Evolutionary conservation across 2,113 vertebrate species (phyloP).

Genomic region (Lepisosteus osseus): DNA sequence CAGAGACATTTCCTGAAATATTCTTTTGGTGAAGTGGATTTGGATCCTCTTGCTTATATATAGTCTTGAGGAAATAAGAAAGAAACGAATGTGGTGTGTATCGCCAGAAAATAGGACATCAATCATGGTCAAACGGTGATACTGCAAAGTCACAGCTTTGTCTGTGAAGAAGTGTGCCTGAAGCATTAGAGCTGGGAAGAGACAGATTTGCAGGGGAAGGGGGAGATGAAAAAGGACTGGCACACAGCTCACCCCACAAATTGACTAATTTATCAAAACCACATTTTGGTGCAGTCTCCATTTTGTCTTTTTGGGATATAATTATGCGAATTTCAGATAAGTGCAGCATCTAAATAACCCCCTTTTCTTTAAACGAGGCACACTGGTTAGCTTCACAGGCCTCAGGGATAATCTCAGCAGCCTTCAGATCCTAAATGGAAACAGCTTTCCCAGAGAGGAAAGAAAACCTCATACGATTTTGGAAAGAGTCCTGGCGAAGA

Average conservation of each 20-base stretch:
- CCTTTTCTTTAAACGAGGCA: background rate
- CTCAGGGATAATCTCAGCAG: conserved; percentile 3
- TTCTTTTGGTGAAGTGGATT: too few relatives aligned
- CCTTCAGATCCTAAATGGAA: conserved; percentile 13
- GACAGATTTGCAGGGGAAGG: background rate
- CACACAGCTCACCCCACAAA: conserved; percentile 9
- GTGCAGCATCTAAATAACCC: conserved; percentile 13
- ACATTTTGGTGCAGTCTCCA: background rate
- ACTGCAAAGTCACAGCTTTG: too few relatives aligned
- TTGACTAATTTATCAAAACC: conserved; percentile 1
- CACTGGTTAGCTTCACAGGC: conserved; percentile 2
- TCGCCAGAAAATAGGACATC: too few relatives aligned
- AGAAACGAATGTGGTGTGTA: too few relatives aligned
- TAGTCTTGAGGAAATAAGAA: too few relatives aligned
- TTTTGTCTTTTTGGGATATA: conserved; percentile 15
- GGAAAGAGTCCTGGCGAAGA: background rate
- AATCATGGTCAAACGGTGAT: too few relatives aligned
- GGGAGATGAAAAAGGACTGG: background rate
- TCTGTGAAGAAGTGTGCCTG: background rate
- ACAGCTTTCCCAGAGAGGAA: background rate
- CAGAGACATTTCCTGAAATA: too few relatives aligned
- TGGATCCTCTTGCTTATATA: too few relatives aligned
- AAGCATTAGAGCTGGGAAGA: background rate
- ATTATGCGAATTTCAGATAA: conserved; percentile 12
- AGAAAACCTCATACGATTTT: conserved; percentile 1